Evolutionary conservation across 2,797 vertebrate genomes (phyloP).

Genomic region (Ara ararauna): DNA sequence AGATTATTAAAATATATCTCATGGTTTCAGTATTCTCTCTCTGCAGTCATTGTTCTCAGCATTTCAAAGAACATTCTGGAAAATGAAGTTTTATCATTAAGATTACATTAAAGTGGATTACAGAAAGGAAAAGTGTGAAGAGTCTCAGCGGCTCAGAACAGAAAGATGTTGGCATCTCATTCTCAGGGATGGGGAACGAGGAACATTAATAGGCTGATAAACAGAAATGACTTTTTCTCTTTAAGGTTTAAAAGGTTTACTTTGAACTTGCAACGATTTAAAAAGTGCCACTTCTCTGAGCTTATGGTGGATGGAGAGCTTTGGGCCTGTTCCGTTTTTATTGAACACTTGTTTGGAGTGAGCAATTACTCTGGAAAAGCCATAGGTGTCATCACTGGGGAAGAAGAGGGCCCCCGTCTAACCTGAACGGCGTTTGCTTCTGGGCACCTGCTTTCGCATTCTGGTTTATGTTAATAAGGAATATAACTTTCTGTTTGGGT

Average conservation of each 20-base stretch:
- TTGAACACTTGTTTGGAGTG: background rate
- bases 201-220: constrained; percentile 44
- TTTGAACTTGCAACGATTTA: constrained; percentile 68
- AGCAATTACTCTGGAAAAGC: constrained; percentile 8
- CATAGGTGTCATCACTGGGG: background rate
- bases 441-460: background rate
- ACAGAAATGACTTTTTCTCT: constrained; percentile 47
- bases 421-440: background rate
- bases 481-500: background rate
- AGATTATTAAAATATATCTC: constrained; percentile 63
- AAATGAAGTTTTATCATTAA: constrained; percentile 60
- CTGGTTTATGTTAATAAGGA: background rate
- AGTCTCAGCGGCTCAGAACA: constrained; percentile 32
- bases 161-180: constrained; percentile 15
- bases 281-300: constrained; percentile 62
- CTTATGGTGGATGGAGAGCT: constrained; percentile 7
- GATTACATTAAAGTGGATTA: constrained; percentile 45
- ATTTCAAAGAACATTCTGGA: constrained; percentile 55
- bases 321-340: constrained; percentile 41
- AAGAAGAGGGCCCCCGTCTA: background rate
- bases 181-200: background rate
- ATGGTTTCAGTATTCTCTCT: background rate
- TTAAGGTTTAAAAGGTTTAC: constrained; percentile 55
- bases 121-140: constrained; percentile 23
- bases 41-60: constrained; percentile 36